phyloP scores from a whole-genome alignment of 2,888 invertebrate species.

The Muschampia plurimacula region DNA sequence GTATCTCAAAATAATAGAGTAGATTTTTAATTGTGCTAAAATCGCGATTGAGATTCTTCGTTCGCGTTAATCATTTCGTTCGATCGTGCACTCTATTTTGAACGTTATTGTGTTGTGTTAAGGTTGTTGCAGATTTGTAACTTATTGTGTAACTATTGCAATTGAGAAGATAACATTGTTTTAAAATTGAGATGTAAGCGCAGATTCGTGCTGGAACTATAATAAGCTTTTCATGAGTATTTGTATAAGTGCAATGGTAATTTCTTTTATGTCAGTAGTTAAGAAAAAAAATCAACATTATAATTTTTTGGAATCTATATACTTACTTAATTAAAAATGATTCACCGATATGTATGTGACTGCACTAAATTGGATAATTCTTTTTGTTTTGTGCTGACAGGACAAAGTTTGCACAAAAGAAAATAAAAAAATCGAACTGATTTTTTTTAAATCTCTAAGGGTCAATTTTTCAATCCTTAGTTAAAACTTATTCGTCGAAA shows the following conservation, averaged over 20 bases:
- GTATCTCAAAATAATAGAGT: conserved; percentile 50
- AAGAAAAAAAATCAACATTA: not conserved
- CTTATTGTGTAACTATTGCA: conserved; percentile 45
- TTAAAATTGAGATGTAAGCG: conserved; percentile 75
- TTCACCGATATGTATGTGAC: no score
- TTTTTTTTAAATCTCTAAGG: no score
- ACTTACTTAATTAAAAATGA: no score
- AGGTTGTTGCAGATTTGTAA: conserved; percentile 49
- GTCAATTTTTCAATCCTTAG: no score
- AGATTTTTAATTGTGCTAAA: conserved; percentile 47
- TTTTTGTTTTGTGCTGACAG: no score
- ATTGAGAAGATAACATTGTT: conserved; percentile 71
- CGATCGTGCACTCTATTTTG: conserved; percentile 45
- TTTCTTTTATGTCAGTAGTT: conserved; percentile 12
- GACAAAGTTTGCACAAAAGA: no score
- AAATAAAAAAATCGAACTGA: no score
- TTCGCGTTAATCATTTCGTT: conserved; percentile 47
- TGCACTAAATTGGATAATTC: no score
- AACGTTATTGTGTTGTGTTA: conserved; percentile 43
- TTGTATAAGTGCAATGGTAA: conserved; percentile 36
- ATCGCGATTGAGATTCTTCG: conserved; percentile 47
- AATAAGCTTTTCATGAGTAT: conserved; percentile 66
- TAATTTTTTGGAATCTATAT: no score
- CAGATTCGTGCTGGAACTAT: conserved; percentile 59
- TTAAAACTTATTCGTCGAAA: no score